Evolutionary conservation across 2,113 vertebrate genomes (phyloP).

Genomic region (Megaleporinus macrocephalus): DNA sequence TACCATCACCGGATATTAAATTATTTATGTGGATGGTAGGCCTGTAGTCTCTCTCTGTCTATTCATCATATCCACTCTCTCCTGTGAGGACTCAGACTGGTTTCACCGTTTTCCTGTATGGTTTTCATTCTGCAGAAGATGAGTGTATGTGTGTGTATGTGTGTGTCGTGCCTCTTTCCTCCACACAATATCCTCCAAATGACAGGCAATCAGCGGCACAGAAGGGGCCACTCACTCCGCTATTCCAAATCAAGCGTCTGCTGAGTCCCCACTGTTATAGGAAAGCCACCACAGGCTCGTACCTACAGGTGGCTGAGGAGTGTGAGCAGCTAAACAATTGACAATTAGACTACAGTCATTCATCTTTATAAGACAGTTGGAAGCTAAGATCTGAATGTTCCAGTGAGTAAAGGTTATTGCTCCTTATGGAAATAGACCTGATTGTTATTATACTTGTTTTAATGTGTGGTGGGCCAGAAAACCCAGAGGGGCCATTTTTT

Average conservation of each 20-base stretch:
- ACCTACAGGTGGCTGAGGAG: background rate
- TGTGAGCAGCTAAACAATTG: background rate
- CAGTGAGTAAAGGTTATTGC: no score
- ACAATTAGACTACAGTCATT: background rate
- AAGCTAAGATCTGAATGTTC: no score
- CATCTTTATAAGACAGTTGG: no score
- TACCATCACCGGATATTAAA: background rate
- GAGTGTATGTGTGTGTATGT: background rate
- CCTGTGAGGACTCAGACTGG: background rate
- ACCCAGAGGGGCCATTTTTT: no score
- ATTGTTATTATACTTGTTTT: no score
- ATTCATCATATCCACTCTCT: background rate
- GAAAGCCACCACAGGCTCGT: background rate
- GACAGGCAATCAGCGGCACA: slow-evolving; percentile 11
- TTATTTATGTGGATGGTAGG: background rate
- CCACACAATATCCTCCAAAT: background rate
- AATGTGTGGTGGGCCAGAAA: no score
- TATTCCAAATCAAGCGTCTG: background rate
- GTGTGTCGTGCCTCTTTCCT: background rate
- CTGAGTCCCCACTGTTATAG: background rate
- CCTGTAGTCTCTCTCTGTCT: background rate
- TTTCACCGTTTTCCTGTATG: background rate
- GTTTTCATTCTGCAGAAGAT: background rate
- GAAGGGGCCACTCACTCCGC: background rate
- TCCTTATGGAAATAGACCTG: no score